A percentile compares a stretch with the other conserved stretches of the same genome.
Evolutionary conservation across 2,113 vertebrate species (phyloP).

Genomic region (Cinclus mexicanus): DNA sequence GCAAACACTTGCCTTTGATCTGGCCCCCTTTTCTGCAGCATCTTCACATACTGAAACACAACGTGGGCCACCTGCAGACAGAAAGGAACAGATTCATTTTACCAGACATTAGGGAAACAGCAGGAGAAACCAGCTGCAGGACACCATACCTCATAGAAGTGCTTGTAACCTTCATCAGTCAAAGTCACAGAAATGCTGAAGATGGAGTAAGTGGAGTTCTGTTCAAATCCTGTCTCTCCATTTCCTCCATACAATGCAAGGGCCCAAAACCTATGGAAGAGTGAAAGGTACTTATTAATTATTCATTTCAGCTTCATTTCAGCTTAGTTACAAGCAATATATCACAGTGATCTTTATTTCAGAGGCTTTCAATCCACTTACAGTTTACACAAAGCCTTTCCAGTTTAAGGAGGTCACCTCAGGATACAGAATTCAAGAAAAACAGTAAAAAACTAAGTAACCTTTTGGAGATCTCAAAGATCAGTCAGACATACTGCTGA

Average conservation of each 20-base stretch:
- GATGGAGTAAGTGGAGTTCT: slow-evolving; percentile 94
- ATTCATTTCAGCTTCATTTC: background rate
- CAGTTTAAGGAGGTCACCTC: background rate
- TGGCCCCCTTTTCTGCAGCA: slow-evolving; percentile 90
- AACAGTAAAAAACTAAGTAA: background rate
- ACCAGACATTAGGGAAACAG: background rate
- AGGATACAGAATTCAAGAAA: background rate
- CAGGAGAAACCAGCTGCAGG: background rate
- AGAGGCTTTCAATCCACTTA: background rate
- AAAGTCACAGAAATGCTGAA: slow-evolving; percentile 95
- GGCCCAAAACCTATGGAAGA: slow-evolving; percentile 86
- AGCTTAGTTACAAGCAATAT: background rate
- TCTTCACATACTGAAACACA: slow-evolving; percentile 96
- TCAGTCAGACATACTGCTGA: background rate
- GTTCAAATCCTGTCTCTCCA: slow-evolving; percentile 94
- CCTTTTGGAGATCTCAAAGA: background rate
- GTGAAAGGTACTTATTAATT: background rate
- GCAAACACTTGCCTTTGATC: slow-evolving; percentile 83
- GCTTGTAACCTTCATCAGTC: slow-evolving; percentile 92
- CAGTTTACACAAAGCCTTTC: background rate
- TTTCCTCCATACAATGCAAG: slow-evolving; percentile 93
- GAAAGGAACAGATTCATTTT: background rate
- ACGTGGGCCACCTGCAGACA: slow-evolving; percentile 86
- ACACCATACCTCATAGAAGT: slow-evolving; percentile 88
- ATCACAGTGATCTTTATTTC: background rate